Percentiles rank a stretch among this genome's conserved stretches.
These are phyloP conservation scores for Melitaea athalia DNA, from an alignment of 2,888 invertebrate genomes.

Conservation along the genomic window DNA sequence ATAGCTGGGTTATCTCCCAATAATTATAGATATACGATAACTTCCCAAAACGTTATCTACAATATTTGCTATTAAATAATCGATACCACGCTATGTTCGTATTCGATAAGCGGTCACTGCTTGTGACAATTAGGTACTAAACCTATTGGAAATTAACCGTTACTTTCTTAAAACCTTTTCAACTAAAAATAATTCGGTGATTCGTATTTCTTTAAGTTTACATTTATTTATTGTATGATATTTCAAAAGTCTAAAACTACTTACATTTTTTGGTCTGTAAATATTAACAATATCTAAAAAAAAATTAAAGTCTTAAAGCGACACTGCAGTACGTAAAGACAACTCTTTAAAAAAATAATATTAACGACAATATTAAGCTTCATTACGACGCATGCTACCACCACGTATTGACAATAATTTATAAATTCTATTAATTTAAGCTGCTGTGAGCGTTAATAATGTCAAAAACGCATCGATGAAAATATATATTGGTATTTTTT, in stretches of 20 bases:
- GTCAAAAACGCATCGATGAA: conserved; percentile 7
- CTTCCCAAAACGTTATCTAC: conserved; percentile 73
- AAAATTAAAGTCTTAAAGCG: not conserved
- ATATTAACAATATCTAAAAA: not conserved
- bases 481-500: conserved; percentile 13
- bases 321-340: not conserved
- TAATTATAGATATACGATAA: conserved; percentile 78
- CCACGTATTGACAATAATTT: not conserved
- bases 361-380: not conserved
- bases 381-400: not conserved
- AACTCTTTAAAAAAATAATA: not conserved
- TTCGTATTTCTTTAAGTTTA: not conserved
- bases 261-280: not conserved
- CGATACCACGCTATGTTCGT: conserved; percentile 58
- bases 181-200: no score
- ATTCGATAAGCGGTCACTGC: conserved; percentile 74
- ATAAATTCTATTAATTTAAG: conserved; percentile 9
- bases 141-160: conserved; percentile 3
- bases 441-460: not conserved
- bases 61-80: conserved; percentile 81
- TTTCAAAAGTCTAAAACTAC: no score
- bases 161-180: not conserved
- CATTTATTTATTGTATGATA: not conserved
- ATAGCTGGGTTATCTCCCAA: conserved; percentile 74
- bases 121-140: conserved; percentile 46